These are phyloP conservation scores for Sebastes schlegelii DNA, from an alignment of 2,113 vertebrate species.

Conservation along the genomic window DNA sequence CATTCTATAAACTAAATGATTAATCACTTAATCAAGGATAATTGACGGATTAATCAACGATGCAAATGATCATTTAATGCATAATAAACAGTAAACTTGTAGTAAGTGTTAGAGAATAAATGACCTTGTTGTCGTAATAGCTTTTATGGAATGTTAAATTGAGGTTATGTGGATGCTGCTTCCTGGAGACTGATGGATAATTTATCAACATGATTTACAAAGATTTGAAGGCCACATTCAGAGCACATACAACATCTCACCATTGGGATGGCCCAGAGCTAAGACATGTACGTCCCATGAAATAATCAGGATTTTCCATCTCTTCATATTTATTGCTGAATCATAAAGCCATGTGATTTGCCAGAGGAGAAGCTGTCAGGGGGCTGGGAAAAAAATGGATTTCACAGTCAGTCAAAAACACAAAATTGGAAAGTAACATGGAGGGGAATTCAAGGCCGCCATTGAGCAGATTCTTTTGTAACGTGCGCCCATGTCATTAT, in stretches of 20 bases:
- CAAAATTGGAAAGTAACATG: conserved; percentile 11
- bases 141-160: background rate
- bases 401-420: conserved; percentile 26
- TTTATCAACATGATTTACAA: conserved; percentile 23
- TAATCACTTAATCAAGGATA: background rate
- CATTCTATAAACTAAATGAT: too few species aligned
- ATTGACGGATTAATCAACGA: background rate
- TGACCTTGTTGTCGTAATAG: background rate
- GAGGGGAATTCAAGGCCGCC: conserved; percentile 21
- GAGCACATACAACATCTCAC: conserved; percentile 16
- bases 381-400: conserved; percentile 1
- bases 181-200: background rate
- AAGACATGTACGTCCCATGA: background rate
- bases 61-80: background rate
- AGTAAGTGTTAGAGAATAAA: background rate
- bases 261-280: conserved; percentile 1
- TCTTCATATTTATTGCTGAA: conserved; percentile 18
- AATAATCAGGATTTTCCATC: conserved; percentile 28
- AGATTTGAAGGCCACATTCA: conserved; percentile 16
- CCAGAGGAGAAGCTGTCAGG: conserved; percentile 28
- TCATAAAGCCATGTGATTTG: conserved; percentile 27
- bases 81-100: background rate
- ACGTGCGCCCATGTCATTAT: background rate
- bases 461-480: conserved; percentile 3
- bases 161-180: background rate